Conservation (phyloP, 2,888 invertebrate genomes). For the Melieria picta region DNA sequence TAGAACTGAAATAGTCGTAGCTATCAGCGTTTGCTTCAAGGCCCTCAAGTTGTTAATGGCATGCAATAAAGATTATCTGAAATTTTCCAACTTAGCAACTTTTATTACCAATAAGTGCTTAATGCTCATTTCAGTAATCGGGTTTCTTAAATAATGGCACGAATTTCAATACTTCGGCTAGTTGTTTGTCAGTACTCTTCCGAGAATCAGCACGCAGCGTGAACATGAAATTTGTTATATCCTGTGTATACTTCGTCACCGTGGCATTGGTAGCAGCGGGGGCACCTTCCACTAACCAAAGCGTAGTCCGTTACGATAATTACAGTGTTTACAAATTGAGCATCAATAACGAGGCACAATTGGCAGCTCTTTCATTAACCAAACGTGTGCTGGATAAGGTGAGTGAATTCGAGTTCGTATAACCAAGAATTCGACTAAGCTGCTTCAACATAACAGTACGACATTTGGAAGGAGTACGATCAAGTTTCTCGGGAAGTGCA, state of each 20-base stretch:
- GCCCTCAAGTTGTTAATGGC: no score
- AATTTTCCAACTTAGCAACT: no score
- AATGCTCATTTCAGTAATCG: no score
- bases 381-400: slow-evolving; percentile 51
- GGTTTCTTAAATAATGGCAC: no score
- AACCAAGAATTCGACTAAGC: background rate
- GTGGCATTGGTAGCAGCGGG: slow-evolving; percentile 43
- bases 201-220: no score
- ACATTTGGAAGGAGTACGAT: slow-evolving; percentile 59
- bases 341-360: slow-evolving; percentile 67
- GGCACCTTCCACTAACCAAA: slow-evolving; percentile 21
- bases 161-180: no score
- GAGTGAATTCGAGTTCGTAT: slow-evolving; percentile 7
- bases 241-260: slow-evolving; percentile 18
- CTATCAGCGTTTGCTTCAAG: no score
- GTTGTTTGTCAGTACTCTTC: no score
- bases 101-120: no score
- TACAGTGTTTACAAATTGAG: slow-evolving; percentile 58
- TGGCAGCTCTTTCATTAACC: slow-evolving; percentile 62
- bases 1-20: no score
- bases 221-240: no score
- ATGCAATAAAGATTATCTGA: no score
- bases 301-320: slow-evolving; percentile 58
- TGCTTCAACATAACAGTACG: slow-evolving; percentile 46
- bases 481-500: slow-evolving; percentile 65